phyloP scores from a whole-genome alignment of 2,888 invertebrate species.

The Scaptodrosophila latifasciaeformis region DNA sequence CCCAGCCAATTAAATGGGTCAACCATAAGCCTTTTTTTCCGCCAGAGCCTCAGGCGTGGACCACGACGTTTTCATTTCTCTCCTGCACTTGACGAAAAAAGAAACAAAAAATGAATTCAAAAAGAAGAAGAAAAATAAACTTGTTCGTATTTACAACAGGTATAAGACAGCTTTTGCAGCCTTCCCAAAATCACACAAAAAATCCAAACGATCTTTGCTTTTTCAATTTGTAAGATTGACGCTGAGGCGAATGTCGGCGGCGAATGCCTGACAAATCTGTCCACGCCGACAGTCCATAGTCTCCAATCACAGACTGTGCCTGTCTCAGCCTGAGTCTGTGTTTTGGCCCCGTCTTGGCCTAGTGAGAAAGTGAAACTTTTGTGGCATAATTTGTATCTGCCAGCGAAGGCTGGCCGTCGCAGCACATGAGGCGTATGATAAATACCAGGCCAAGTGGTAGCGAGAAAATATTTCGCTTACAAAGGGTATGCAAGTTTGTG shows the following conservation, averaged over 20 bases:
- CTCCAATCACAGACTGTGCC: background rate
- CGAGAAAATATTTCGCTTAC: conserved; percentile 26
- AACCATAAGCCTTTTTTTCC: conserved; percentile 19
- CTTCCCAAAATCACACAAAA: too few relatives aligned
- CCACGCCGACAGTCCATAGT: conserved; percentile 5
- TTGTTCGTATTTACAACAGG: conserved; percentile 34
- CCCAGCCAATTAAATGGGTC: conserved; percentile 45
- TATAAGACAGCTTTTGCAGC: conserved; percentile 27
- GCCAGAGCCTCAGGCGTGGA: conserved; percentile 18
- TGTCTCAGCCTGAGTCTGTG: background rate
- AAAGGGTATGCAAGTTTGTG: background rate
- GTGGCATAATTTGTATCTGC: conserved; percentile 46
- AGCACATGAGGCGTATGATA: conserved; percentile 52
- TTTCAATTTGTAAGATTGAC: too few relatives aligned
- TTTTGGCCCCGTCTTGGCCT: conserved; percentile 19
- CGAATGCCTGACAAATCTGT: conserved; percentile 30
- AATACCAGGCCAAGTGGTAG: conserved; percentile 33
- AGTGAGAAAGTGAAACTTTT: conserved; percentile 59
- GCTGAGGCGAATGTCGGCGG: too few relatives aligned
- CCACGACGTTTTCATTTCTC: conserved; percentile 28
- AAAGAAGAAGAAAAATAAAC: too few relatives aligned
- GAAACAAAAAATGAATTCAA: too few relatives aligned
- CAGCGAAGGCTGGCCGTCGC: conserved; percentile 11
- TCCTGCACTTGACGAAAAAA: background rate
- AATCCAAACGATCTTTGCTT: conserved; percentile 36